These are phyloP conservation scores for Riparia riparia DNA, from an alignment of 2,113 vertebrate species.

Conservation along the genomic window DNA sequence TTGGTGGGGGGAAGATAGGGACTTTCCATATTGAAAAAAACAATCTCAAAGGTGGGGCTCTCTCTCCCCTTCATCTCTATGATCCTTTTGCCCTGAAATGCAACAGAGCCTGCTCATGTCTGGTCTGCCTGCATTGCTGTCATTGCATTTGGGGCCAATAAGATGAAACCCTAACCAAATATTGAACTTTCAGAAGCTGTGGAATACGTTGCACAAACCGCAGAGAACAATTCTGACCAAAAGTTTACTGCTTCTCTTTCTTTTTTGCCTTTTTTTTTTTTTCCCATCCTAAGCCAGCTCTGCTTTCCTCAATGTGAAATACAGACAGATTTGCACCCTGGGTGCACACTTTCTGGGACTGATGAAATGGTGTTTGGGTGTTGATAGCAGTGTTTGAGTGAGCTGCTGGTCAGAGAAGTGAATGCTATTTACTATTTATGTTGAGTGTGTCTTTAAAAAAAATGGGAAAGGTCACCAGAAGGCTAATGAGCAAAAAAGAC, in stretches of 20 bases:
- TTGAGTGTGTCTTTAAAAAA: conserved; percentile 51
- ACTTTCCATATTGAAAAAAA: too few species aligned
- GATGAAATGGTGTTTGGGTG: conserved; percentile 43
- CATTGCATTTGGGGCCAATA: background rate
- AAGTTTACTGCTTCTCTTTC: background rate
- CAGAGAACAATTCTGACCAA: conserved; percentile 1
- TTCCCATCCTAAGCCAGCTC: background rate
- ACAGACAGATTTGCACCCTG: background rate
- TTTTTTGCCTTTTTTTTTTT: background rate
- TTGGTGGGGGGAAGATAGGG: fast-evolving
- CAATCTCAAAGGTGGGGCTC: background rate
- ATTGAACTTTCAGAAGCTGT: background rate
- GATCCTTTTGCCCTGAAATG: background rate
- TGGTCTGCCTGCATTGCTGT: background rate
- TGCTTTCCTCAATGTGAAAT: conserved; percentile 60
- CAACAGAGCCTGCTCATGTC: background rate
- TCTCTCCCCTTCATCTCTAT: background rate
- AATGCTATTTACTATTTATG: conserved; percentile 69
- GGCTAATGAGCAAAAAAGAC: background rate
- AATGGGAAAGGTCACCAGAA: conserved; percentile 23
- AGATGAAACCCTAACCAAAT: background rate
- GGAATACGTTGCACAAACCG: background rate
- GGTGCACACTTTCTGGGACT: conserved; percentile 1
- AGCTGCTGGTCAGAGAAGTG: conserved; percentile 65
- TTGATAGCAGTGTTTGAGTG: conserved; percentile 65